Conservation (phyloP, 2,797 vertebrate genomes). For the Silurus aristotelis region DNA sequence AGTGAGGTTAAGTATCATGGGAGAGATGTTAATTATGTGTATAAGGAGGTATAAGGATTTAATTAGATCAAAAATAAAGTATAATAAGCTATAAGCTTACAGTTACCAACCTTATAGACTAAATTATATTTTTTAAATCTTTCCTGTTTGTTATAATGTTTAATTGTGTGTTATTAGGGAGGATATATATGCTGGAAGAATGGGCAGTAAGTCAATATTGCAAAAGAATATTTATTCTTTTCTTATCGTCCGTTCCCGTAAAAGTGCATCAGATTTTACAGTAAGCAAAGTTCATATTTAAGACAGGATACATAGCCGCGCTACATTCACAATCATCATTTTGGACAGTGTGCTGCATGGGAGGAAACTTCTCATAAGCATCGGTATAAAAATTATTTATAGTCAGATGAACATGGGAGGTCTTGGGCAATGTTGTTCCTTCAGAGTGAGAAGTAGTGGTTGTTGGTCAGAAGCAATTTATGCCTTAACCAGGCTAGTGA, state of each 20-base stretch:
- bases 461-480: conserved; percentile 75
- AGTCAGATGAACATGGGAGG: conserved; percentile 76
- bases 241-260: conserved; percentile 73
- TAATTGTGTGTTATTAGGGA: not conserved
- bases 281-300: conserved; percentile 82
- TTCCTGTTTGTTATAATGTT: not conserved
- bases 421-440: conserved; percentile 76
- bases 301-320: conserved; percentile 80
- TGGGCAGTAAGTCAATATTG: conserved; percentile 56
- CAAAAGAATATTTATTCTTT: conserved; percentile 80
- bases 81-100: not conserved
- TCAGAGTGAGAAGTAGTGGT: conserved; percentile 64
- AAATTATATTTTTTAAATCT: not conserved
- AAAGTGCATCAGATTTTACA: conserved; percentile 85
- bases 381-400: conserved; percentile 82
- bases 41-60: no score
- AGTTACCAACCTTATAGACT: not conserved
- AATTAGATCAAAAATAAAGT: no score
- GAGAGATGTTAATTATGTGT: not conserved
- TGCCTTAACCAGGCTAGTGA: conserved; percentile 71
- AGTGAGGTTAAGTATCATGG: not conserved
- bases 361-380: conserved; percentile 76
- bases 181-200: conserved; percentile 12
- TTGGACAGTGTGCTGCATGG: conserved; percentile 77
- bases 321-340: conserved; percentile 79